Evolutionary conservation across 2,888 invertebrate species (phyloP).

Genomic region (Mactromeris polynyma): DNA sequence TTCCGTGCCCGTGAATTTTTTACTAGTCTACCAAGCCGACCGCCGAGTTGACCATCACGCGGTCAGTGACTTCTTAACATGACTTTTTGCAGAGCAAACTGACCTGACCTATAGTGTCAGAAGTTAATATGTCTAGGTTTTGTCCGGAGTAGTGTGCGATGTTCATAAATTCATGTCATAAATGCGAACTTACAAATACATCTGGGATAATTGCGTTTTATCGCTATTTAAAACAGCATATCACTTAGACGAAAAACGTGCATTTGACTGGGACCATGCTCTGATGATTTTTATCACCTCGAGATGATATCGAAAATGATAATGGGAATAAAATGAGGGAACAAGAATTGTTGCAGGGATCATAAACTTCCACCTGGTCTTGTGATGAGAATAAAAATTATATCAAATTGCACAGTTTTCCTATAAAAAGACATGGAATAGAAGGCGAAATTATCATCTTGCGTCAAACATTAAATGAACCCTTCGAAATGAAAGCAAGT

Average conservation of each 20-base stretch:
- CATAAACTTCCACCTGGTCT: constrained; percentile 35
- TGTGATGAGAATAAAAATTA: neutral
- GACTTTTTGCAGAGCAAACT: neutral
- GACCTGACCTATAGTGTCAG: neutral
- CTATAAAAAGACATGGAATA: neutral
- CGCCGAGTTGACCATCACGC: neutral
- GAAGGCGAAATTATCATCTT: neutral
- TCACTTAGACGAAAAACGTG: neutral
- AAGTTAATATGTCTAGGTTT: neutral
- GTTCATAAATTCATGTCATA: neutral
- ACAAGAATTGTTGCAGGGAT: constrained; percentile 15
- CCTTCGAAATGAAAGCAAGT: neutral
- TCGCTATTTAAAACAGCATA: neutral
- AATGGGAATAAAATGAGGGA: constrained; percentile 36
- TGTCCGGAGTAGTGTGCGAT: neutral
- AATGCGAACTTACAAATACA: neutral
- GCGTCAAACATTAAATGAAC: neutral
- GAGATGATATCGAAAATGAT: constrained; percentile 30
- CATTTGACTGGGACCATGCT: constrained; percentile 1
- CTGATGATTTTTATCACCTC: constrained; percentile 31
- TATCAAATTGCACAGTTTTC: neutral
- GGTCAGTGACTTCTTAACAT: neutral
- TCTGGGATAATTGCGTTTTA: constrained; percentile 10
- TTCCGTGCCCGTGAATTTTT: neutral
- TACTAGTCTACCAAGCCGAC: neutral